phyloP scores from a whole-genome alignment of 2,888 invertebrate species.

The Onthophagus sagittarius region DNA sequence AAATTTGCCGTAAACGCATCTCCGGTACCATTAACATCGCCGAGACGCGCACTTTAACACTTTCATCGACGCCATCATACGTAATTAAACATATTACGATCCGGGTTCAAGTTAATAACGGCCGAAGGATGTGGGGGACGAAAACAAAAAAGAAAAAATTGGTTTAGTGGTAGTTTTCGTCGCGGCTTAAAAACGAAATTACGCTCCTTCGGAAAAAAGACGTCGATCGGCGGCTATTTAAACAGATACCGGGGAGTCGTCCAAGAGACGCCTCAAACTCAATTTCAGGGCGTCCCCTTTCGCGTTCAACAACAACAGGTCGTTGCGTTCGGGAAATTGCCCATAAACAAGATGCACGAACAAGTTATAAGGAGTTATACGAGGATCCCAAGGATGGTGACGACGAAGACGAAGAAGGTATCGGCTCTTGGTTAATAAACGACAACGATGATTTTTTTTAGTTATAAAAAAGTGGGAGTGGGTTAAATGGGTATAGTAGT shows the following conservation, averaged over 20 bases:
- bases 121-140: slow-evolving; percentile 19
- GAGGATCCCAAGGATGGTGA: background rate
- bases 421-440: background rate
- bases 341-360: slow-evolving; percentile 42
- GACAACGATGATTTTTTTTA: background rate
- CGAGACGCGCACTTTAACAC: slow-evolving; percentile 18
- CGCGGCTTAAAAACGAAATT: slow-evolving; percentile 15
- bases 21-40: background rate
- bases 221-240: slow-evolving; percentile 33
- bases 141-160: slow-evolving; percentile 26
- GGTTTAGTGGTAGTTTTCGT: slow-evolving; percentile 15
- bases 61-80: slow-evolving; percentile 15
- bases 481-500: background rate
- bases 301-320: background rate
- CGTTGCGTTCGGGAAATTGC: slow-evolving; percentile 21
- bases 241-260: slow-evolving; percentile 30
- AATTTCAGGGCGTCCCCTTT: background rate
- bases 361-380: slow-evolving; percentile 30
- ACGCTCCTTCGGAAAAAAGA: slow-evolving; percentile 13
- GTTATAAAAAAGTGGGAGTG: background rate
- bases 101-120: slow-evolving; percentile 17
- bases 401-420: background rate
- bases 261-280: background rate
- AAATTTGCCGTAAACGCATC: slow-evolving; percentile 15
- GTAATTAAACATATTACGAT: slow-evolving; percentile 24